Base-by-base conservation (phyloP, 2,113 vertebrate genomes). In the Caloenas nicobarica region DNA sequence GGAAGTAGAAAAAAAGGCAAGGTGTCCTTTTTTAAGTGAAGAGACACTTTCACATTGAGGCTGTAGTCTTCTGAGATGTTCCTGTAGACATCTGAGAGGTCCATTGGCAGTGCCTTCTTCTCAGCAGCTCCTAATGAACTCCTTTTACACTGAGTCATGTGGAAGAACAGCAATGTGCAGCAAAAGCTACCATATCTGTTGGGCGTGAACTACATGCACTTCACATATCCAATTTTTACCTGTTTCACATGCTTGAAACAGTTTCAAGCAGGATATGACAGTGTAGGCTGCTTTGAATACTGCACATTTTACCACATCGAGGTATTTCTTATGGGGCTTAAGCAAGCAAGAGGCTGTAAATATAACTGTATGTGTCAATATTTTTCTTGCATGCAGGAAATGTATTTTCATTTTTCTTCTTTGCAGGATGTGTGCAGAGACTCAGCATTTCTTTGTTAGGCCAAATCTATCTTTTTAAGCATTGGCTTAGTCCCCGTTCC, bases 91-190 rank as follows among this genome's bases (percentile, higher is more conserved):
- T 8, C 3, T 7, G 3, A 16, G 22, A 44, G 13, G 11, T 53
- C 38, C 15, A 1, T 6, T 22, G 13, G 14, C 26, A 40, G 11
- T 61, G 21, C 4, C 16, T 81, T 80, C 24, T 61, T 61, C 62
- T 69, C 48, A 72, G 24, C 19, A 33, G 11, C 10, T 80, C 18
- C 38, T 64, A 25, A 31, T 3, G 3, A 48, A 11, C 7, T 40
- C 4, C 14, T 34, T 70, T 50, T 24, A 36, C 11, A 36, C 1
- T 1, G 4, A 81, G 18, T 7, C 6, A 15, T 0, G 1, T 0
- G 1, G 14, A 62, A 28, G 9, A 40, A 24, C 2, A 56, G 3
- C 15, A 72, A 6, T 11, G 5, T 44, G 53, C 11, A 62, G 1
- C 16, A 44, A 80, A 88, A 61, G 5, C 5, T 57, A 21, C 17